Evolutionary conservation across 2,113 vertebrate species (phyloP).

Genomic region (Baryphthengus martii): DNA sequence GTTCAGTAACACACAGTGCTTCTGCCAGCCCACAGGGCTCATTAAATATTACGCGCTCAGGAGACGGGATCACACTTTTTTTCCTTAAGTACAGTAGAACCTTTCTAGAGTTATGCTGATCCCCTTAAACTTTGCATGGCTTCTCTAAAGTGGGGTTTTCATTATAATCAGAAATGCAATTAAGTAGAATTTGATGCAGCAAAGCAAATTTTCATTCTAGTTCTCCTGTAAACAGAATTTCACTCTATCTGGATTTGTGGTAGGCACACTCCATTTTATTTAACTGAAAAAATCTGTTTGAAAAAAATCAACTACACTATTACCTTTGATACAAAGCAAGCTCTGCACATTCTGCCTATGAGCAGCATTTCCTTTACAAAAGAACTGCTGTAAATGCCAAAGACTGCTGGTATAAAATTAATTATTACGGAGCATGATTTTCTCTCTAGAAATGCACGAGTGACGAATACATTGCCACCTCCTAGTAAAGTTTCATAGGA

Average conservation of each 20-base stretch:
- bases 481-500: conserved; percentile 68
- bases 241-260: not conserved
- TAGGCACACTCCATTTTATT: not conserved
- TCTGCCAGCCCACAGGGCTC: conserved; percentile 34
- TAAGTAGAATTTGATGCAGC: not conserved
- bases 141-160: not conserved
- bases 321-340: not conserved
- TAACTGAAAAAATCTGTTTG: not conserved
- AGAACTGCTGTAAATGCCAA: not conserved
- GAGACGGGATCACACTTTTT: not conserved
- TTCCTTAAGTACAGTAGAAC: not conserved
- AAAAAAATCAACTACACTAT: not conserved
- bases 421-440: not conserved
- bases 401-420: not conserved
- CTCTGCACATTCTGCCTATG: not conserved
- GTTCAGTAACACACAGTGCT: not conserved
- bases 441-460: conserved; percentile 40
- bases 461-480: conserved; percentile 59
- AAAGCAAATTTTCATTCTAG: not conserved
- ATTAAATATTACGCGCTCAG: not conserved
- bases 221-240: not conserved
- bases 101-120: not conserved
- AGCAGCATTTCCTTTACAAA: not conserved
- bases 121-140: not conserved
- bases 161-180: not conserved